Base-by-base conservation (phyloP, 2,113 vertebrate genomes). In the Pithys albifrons region DNA sequence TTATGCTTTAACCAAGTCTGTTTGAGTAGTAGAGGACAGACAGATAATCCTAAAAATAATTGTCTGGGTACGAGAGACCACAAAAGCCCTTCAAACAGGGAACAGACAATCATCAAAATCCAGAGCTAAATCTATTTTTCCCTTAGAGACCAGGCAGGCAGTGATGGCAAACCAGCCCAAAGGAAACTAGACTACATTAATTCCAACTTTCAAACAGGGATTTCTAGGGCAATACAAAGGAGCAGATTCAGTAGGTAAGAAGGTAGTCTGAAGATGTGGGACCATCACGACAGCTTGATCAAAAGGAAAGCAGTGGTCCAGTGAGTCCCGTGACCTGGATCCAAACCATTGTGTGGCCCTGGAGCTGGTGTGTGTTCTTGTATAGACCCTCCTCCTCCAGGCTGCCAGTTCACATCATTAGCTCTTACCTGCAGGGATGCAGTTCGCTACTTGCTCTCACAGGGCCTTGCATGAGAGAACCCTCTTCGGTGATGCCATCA, bases 141-240 rank as follows among this genome's bases (percentile, higher is more conserved):
- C 23, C 65, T 45, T 52, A 11, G 33, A 76, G 13, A 67, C 19
- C 24, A 58, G 77, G 10, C 55, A 93, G 65, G 5, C 51, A 91
- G 55, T n/a, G 31, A 31, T 19, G 27, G 57, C 43, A 85, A 88
- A 75, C 28, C 45, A 85, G 7, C 31, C 31, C 5, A 4, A 11
- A 43, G n/a, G 46, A 87, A 79, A 59, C 12, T 4, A 12, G 6
- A 37, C 22, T 37, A 17, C 19, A 4, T 28, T 35, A 61, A 46
- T 55, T 71, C 28, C 43, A 66, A 0, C 13, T 71, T 12, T 43
- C 14, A 25, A 1, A 1, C 17, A 43, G 22, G 12, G 8, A 19
- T 25, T 64, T 18, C 39, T 29, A 14, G 31, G 11, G 14, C 0
- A 23, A 12, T 62, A 62, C 59, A 81, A 46, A 49, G 57, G 15